Evolutionary conservation across 1,140 invertebrate genomes (phyloP), one percentile per base, ranked within the genome.

Genomic region (Anoplophora glabripennis): DNA sequence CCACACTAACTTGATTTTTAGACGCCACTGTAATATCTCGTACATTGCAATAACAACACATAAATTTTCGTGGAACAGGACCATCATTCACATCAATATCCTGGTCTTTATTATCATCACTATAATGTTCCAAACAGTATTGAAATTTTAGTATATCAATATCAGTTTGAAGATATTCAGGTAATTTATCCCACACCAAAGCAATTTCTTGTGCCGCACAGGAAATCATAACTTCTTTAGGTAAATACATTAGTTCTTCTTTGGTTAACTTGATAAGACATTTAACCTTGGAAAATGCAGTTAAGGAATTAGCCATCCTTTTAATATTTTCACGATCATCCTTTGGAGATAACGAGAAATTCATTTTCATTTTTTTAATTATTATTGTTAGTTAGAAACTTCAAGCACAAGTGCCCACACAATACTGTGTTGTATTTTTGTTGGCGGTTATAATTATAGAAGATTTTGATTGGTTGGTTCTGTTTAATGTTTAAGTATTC

Each of bases 361-460:
- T 5, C 21, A 28, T n/a, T n/a, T n/a, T n/a, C n/a, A n/a, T 28
- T 5, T 2, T n/a, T 28, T 5, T 28, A 3, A 28, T 28, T 28
- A n/a, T n/a, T 28, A 5, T 28, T 28, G 21, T 28, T 28, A 42
- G 17, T 51, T 57, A 70, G 61, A 68, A 66, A 69, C 21, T 66
- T 38, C 47, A 71, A 53, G 59, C 69, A 71, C 15, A 55, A 55
- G 17, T 28, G 41, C 10, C 66, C 66, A 57, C 66, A 68, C 48
- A 55, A 61, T 37, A 15, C 11, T 33, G 53, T n/a, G 37, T 64
- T 61, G 61, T 48, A 64, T 17, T 38, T 51, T 58, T 64, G 61
- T 59, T 59, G 44, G 48, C n/a, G 15, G 44, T 44, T 47, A 37
- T 59, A 55, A 41, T 64, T 64, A 37, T 64, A 64, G 56, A 36